phyloP scores from a whole-genome alignment of 2,113 vertebrate genomes.

The Gallinago media region DNA sequence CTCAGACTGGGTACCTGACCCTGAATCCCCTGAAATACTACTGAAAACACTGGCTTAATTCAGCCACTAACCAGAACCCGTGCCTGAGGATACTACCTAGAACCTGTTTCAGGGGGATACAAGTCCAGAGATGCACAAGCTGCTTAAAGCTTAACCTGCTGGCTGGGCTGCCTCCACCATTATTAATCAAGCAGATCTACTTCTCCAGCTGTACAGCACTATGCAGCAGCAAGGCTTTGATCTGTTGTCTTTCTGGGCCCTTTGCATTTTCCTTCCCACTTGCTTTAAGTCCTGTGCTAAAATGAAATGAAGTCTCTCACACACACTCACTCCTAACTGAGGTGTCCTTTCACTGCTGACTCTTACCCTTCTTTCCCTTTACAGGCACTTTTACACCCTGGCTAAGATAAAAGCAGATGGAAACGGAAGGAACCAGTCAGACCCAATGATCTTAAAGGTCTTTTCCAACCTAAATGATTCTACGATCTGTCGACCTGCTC shows the following conservation, averaged over 20 bases:
- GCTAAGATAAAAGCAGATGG: not conserved
- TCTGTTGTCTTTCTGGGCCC: not conserved
- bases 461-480: not conserved
- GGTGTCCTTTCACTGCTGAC: not conserved
- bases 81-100: not conserved
- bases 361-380: not conserved
- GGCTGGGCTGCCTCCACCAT: not conserved
- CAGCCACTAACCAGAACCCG: not conserved
- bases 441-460: not conserved
- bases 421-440: not conserved
- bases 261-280: not conserved
- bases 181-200: not conserved
- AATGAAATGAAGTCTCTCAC: not conserved
- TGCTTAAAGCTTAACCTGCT: not conserved
- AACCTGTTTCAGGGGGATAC: not conserved
- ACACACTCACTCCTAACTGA: not conserved
- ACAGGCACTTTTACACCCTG: not conserved
- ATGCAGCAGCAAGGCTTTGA: not conserved
- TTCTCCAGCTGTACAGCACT: not conserved
- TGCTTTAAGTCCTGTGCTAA: not conserved
- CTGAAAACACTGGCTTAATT: not conserved
- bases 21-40: not conserved
- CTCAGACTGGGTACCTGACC: not conserved
- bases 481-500: not conserved
- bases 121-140: not conserved